Conservation (phyloP, 2,797 vertebrate species). For the Salarias fasciatus region DNA sequence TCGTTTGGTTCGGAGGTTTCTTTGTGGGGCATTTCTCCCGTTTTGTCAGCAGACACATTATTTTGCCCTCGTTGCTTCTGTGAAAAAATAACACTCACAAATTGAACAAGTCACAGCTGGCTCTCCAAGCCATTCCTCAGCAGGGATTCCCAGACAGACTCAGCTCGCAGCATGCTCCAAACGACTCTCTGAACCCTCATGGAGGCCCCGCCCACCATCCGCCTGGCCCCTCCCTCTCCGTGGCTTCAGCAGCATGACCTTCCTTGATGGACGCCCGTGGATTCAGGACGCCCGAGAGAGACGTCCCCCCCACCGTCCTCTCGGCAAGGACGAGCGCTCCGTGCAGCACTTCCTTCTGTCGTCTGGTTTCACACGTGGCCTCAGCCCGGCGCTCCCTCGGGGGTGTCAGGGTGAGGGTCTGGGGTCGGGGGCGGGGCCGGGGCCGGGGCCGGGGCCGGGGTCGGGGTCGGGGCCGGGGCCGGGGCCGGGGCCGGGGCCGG, state of each 20-base stretch:
- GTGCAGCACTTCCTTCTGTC: constrained; percentile 24
- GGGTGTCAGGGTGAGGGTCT: not conserved
- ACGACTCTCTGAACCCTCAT: constrained; percentile 64
- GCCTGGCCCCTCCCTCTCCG: constrained; percentile 1
- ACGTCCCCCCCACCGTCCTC: constrained; percentile 42
- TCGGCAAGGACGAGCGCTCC: constrained; percentile 43
- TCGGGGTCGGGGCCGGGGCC: too few species aligned
- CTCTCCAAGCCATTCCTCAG: constrained; percentile 60
- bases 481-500: too few species aligned
- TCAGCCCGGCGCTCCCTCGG: constrained; percentile 50
- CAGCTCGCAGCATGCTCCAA: constrained; percentile 41
- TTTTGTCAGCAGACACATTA: too few species aligned
- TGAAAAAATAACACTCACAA: constrained; percentile 70
- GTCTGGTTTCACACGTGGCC: constrained; percentile 51
- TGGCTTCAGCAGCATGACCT: constrained; percentile 34
- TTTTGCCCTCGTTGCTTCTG: constrained; percentile 41
- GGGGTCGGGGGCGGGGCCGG: too few species aligned
- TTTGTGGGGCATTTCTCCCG: too few species aligned
- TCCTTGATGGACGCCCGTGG: constrained; percentile 57
- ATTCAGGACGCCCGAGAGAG: constrained; percentile 36
- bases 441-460: too few species aligned
- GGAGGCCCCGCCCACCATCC: not conserved
- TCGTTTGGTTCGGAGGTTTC: constrained; percentile 26
- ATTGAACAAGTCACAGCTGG: constrained; percentile 69
- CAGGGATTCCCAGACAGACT: too few species aligned